Evolutionary conservation across 1,140 invertebrate genomes (phyloP), one percentile per base, ranked within the genome.

Genomic region (Drosophila pseudoananassae): DNA sequence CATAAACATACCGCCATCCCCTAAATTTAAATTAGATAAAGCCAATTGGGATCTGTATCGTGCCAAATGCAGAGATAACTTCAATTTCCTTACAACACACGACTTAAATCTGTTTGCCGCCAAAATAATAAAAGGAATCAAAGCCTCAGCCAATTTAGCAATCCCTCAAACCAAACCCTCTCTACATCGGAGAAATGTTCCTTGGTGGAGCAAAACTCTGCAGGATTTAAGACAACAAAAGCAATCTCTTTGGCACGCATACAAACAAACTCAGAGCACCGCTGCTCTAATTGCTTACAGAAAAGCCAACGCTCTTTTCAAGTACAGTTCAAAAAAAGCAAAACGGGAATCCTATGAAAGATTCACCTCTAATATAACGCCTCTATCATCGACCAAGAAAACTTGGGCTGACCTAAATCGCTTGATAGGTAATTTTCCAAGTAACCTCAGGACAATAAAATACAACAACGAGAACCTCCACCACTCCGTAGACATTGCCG

Each of bases 91-190:
- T n/a, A 3, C 45, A 23, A 65, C 54, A 1, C 29, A 58, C 33
- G 61, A 65, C 17, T n/a, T 65, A 20, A 65, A 65, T 23, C 31
- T 65, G 12, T 50, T 65, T 9, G 54, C 47, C 4, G 55, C 54
- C 33, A 59, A 23, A 59, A 50, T 66, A 14, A 66, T 17, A 31
- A 66, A 66, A 59, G 29, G n/a, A 14, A 43, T 66, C 12, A 51
- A 66, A 57, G 46, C 31, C 1, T 23, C 46, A 43, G 55, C 55
- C 12, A 43, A 59, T 31, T 15, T 58, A 23, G 20, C 56, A 51
- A 33, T 51, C 25, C 36, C 43, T 2, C 55, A 47, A 57, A 33
- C 43, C 17, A 20, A 20, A 20, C 20, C n/a, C n/a, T n/a, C n/a
- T n/a, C n/a, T n/a, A n/a, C n/a, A n/a, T n/a, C n/a, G n/a, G n/a